Conservation (phyloP, 2,113 vertebrate species). For the Pongo pygmaeus region DNA sequence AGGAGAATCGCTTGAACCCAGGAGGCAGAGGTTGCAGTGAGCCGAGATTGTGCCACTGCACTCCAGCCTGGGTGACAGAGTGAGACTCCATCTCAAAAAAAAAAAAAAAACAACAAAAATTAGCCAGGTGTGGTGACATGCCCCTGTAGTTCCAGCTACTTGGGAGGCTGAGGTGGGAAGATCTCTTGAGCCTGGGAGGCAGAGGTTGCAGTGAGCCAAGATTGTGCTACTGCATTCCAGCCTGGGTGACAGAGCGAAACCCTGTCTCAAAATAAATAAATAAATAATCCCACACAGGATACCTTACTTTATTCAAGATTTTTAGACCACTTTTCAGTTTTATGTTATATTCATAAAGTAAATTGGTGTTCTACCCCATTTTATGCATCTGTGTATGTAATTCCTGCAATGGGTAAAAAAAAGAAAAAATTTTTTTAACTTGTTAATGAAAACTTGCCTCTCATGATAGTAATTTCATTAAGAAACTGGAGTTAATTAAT, state of each 20-base stretch:
- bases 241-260: background rate
- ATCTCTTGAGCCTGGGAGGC: background rate
- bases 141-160: too few species aligned
- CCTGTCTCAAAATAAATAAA: too few species aligned
- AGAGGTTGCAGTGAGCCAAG: background rate
- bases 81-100: too few species aligned
- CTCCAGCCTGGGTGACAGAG: too few species aligned
- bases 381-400: background rate
- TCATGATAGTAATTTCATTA: conserved; percentile 9
- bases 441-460: conserved; percentile 25
- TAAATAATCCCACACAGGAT: background rate
- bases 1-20: too few species aligned
- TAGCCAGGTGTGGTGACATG: too few species aligned
- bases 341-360: background rate
- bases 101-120: too few species aligned
- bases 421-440: background rate
- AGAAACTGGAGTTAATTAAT: background rate
- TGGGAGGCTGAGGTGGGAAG: background rate
- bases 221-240: background rate
- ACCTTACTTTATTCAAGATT: background rate
- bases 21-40: too few species aligned
- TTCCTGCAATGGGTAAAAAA: background rate
- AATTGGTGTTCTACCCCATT: background rate
- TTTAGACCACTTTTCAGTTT: conserved; percentile 22
- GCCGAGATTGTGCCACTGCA: too few species aligned